Conservation (phyloP, 2,797 vertebrate genomes). For the Catostomus latipinnis region DNA sequence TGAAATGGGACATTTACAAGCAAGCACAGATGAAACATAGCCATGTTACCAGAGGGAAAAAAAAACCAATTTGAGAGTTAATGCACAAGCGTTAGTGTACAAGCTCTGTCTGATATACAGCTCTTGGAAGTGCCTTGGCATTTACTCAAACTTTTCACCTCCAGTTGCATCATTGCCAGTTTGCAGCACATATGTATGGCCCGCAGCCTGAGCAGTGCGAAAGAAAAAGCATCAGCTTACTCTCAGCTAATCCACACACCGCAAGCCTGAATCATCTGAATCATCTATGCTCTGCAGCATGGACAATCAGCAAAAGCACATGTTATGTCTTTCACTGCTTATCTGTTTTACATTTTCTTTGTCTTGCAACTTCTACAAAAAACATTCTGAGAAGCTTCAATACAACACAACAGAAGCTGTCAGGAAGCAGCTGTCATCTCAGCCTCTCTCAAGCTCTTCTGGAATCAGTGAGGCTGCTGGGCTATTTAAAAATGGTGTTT, state of each 20-base stretch:
- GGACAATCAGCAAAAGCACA: not conserved
- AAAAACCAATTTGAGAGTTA: not conserved
- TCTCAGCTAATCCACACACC: slow-evolving; percentile 18
- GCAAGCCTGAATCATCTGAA: slow-evolving; percentile 27
- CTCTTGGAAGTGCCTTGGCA: slow-evolving; percentile 33
- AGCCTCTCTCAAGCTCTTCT: not conserved
- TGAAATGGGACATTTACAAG: not conserved
- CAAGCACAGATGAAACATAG: not conserved
- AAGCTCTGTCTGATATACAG: not conserved
- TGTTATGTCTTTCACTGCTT: not conserved
- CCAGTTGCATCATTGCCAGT: slow-evolving; percentile 17
- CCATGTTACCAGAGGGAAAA: not conserved
- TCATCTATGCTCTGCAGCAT: slow-evolving; percentile 1
- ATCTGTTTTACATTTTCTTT: slow-evolving; percentile 6
- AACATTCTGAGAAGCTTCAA: not conserved
- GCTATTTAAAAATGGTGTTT: slow-evolving; percentile 15
- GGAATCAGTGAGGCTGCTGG: not conserved
- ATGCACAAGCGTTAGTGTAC: not conserved
- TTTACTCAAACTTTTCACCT: slow-evolving; percentile 32
- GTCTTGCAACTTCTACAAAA: not conserved
- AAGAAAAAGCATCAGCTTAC: slow-evolving; percentile 9
- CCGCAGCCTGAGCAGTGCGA: not conserved
- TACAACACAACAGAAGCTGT: not conserved
- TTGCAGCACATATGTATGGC: slow-evolving; percentile 28
- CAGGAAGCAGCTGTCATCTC: not conserved